These are phyloP conservation scores for Brachylomia viminalis DNA, from an alignment of 2,888 invertebrate genomes.

Conservation along the genomic window DNA sequence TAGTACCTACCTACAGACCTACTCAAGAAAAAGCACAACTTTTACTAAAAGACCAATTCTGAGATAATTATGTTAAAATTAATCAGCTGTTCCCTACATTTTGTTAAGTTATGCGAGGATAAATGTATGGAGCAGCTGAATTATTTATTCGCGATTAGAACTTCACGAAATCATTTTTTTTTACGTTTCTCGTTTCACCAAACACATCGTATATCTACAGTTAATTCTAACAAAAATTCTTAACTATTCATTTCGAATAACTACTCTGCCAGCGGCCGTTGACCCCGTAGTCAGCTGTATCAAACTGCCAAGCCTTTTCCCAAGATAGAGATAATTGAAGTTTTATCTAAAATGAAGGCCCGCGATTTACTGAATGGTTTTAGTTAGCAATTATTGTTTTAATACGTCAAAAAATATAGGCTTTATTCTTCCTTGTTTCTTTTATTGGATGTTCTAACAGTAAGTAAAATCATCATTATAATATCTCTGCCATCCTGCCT, in stretches of 20 bases:
- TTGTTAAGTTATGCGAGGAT: not conserved
- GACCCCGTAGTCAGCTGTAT: not conserved
- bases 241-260: not conserved
- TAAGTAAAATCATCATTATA: no score
- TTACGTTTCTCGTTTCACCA: not conserved
- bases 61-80: no score
- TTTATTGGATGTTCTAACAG: no score
- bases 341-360: no score
- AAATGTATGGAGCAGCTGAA: not conserved
- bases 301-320: not conserved
- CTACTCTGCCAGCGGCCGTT: not conserved
- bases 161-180: no score
- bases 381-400: no score
- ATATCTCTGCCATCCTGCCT: no score
- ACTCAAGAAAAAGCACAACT: not conserved
- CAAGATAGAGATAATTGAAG: not conserved
- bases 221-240: not conserved
- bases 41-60: not conserved
- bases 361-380: no score
- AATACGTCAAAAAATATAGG: no score
- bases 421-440: no score
- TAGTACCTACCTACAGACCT: no score
- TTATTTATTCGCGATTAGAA: not conserved
- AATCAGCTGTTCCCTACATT: not conserved
- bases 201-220: not conserved